Evolutionary conservation across 2,797 vertebrate species (phyloP).

Genomic region (Ctenosaura bakeri): DNA sequence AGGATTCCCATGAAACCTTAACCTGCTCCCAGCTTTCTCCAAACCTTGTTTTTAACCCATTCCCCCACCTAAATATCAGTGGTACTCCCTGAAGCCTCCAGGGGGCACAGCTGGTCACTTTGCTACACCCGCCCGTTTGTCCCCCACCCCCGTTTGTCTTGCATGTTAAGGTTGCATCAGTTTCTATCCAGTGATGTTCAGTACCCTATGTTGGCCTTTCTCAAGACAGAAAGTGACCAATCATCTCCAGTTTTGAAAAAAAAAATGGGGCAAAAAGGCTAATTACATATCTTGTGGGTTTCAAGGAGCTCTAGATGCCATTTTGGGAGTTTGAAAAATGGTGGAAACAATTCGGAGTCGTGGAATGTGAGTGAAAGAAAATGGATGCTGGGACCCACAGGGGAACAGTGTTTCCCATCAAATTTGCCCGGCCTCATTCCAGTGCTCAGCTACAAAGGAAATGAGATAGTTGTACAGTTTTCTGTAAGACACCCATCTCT

Average conservation of each 20-base stretch:
- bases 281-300: no score
- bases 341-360: no score
- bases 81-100: no score
- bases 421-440: background rate
- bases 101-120: no score
- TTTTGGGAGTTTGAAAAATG: background rate
- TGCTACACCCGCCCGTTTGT: no score
- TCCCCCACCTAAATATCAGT: background rate
- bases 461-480: background rate
- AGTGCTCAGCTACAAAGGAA: background rate
- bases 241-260: no score
- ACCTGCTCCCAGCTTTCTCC: no score
- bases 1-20: background rate
- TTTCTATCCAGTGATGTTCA: conserved; percentile 26
- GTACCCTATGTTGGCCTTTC: background rate
- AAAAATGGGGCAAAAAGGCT: no score
- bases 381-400: no score
- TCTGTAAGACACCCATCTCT: background rate
- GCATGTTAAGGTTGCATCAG: conserved; percentile 26
- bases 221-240: no score
- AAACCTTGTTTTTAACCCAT: background rate
- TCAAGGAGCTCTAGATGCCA: background rate
- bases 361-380: no score
- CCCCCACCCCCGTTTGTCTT: background rate
- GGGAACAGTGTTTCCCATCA: no score